phyloP scores from a whole-genome alignment of 2,888 invertebrate genomes.

The Hetaerina titia region DNA sequence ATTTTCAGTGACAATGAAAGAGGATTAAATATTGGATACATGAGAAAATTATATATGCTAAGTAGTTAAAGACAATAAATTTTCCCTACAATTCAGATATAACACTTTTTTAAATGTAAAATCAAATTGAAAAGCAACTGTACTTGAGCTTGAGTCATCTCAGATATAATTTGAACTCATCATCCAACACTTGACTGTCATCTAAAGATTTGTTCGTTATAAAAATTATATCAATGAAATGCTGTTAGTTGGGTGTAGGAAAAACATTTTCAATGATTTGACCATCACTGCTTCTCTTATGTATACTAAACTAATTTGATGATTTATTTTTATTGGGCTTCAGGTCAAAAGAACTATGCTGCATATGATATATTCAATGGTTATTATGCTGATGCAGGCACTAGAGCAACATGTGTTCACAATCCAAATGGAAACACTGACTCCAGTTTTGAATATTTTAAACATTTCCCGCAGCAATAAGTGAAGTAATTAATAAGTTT shows the following conservation, averaged over 20 bases:
- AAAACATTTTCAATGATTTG: not conserved
- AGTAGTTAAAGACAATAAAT: not conserved
- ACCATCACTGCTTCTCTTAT: not conserved
- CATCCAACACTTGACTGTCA: not conserved
- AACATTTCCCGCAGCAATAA: not conserved
- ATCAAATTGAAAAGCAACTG: not conserved
- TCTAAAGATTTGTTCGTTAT: not conserved
- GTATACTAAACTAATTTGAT: not conserved
- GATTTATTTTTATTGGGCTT: not conserved
- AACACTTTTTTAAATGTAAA: not conserved
- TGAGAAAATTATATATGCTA: not conserved
- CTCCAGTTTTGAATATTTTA: not conserved
- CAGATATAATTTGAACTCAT: not conserved
- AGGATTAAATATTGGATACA: not conserved
- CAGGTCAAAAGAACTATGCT: slow-evolving; percentile 21
- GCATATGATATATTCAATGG: not conserved
- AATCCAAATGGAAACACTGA: not conserved
- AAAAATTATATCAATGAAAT: not conserved
- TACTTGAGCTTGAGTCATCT: not conserved
- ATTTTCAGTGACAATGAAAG: not conserved
- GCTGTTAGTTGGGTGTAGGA: not conserved
- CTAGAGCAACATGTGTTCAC: not conserved
- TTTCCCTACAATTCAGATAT: not conserved
- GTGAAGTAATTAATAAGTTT: not conserved
- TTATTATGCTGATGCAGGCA: not conserved